A percentile compares a stretch with the other conserved stretches of the same genome.
These are phyloP conservation scores for Glossophaga mutica DNA, from an alignment of 2,797 vertebrate species.

Conservation along the genomic window DNA sequence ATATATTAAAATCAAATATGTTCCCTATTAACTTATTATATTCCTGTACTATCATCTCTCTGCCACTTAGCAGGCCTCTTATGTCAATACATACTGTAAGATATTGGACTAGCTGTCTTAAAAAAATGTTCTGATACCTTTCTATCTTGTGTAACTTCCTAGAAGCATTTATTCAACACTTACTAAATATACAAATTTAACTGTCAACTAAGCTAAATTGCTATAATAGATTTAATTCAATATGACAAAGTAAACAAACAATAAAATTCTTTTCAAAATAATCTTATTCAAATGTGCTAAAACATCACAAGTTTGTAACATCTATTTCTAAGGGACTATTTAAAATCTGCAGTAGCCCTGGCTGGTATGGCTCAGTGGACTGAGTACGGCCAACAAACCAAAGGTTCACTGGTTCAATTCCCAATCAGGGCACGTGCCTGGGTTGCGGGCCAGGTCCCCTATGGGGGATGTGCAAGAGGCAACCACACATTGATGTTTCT, in stretches of 20 bases:
- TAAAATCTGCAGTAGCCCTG: background rate
- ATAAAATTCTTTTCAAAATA: slow-evolving; percentile 14
- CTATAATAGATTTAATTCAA: background rate
- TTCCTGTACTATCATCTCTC: background rate
- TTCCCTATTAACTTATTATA: background rate
- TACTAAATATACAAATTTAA: background rate
- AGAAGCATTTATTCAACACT: background rate
- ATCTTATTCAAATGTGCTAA: background rate
- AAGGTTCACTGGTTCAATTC: too few species aligned
- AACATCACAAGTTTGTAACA: background rate
- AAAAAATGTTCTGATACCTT: background rate
- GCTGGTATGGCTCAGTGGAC: too few species aligned
- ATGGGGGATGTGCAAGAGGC: too few species aligned
- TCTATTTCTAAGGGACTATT: background rate
- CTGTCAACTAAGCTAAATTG: background rate
- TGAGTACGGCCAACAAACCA: too few species aligned
- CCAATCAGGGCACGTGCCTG: too few species aligned
- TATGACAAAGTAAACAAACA: background rate
- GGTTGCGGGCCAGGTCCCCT: too few species aligned
- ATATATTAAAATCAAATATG: background rate
- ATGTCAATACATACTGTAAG: background rate
- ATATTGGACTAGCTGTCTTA: background rate
- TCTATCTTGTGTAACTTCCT: background rate
- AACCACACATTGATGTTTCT: too few species aligned
- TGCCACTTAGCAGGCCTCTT: background rate